Evolutionary conservation across 2,888 invertebrate genomes (phyloP), one percentile per base, ranked within the genome.

Genomic region (Vesta saturnalis): DNA sequence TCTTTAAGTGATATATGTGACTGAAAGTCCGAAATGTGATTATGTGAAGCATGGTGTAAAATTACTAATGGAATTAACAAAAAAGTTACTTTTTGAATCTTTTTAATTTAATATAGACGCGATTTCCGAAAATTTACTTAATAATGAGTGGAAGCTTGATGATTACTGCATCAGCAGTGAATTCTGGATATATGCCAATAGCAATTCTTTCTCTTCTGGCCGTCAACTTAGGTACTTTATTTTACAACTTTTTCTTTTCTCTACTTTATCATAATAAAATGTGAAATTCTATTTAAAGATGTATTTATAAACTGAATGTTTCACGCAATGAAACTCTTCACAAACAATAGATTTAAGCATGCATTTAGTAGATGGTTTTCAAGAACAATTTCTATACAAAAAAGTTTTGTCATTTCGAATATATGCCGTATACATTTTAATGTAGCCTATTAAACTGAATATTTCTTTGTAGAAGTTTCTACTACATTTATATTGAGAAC

Each of bases 11-110:
- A 64, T 64, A 68, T 60, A 68, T 64, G 60, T 52, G 63, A 60
- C 68, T 64, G 47, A 57, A 57, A 58, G 59, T 59, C 46, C 23
- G 63, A 54, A 47, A 67, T 64, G 63, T 60, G 60, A 68, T 68
- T 68, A 68, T 68, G 68, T 68, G 64, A 64, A 60, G 60, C 55
- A 56, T 54, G 56, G 56, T 64, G 64, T 57, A 47, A 64, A 62
- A 67, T 67, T 67, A 43, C 52, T 56, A 63, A 58, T 67, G 58
- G 55, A 39, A 61, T 39, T 56, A 59, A 63, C 54, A 60, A 54
- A 59, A 59, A 65, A 21, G 18, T 55, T 49, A 47, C 43, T 43
- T 60, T 47, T 23, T 59, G 59, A 21, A 39, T 39, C 39, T 12
- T 39, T n/a, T 39, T 39, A 39, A 39, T 39, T 39, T n/a, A 39